These are phyloP conservation scores for Wiebesia pumilae DNA, from an alignment of 1,140 invertebrate species.

Conservation along the genomic window DNA sequence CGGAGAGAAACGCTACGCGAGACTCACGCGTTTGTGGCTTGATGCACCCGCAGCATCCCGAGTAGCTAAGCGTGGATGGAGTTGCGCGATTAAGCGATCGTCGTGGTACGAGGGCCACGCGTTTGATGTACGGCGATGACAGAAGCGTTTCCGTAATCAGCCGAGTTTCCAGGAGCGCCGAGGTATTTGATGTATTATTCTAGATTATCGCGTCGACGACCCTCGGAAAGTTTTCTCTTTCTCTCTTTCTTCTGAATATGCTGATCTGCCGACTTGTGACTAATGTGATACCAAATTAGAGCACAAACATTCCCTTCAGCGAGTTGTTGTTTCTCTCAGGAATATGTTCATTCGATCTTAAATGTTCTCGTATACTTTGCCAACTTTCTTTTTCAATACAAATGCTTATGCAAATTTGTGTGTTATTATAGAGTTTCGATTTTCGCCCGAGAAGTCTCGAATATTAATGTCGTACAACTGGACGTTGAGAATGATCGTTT, in stretches of 20 bases:
- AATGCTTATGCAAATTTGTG: neutral
- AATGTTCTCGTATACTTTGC: neutral
- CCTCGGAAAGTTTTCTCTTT: neutral
- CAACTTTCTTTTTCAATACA: neutral
- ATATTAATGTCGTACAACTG: no score
- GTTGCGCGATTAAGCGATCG: neutral
- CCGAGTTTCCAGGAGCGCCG: neutral
- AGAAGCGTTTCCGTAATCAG: neutral
- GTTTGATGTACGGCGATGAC: slow-evolving; percentile 22
- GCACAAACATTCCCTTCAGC: neutral
- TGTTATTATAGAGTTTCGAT: neutral
- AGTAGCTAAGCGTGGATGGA: no score
- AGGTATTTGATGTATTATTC: neutral
- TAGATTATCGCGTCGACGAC: neutral
- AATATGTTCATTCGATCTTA: neutral
- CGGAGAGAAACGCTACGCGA: no score
- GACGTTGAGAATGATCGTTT: no score
- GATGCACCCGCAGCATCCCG: neutral
- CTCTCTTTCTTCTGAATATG: neutral
- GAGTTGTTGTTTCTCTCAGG: no score
- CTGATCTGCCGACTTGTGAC: neutral
- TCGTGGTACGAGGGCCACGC: neutral
- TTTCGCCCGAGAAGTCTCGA: no score
- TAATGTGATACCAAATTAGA: neutral
- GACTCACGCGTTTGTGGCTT: slow-evolving; percentile 12